A percentile compares a stretch with the other conserved stretches of the same genome.
These are phyloP conservation scores for Drosophila lacertosa DNA, from an alignment of 1,140 invertebrate species.

Conservation along the genomic window DNA sequence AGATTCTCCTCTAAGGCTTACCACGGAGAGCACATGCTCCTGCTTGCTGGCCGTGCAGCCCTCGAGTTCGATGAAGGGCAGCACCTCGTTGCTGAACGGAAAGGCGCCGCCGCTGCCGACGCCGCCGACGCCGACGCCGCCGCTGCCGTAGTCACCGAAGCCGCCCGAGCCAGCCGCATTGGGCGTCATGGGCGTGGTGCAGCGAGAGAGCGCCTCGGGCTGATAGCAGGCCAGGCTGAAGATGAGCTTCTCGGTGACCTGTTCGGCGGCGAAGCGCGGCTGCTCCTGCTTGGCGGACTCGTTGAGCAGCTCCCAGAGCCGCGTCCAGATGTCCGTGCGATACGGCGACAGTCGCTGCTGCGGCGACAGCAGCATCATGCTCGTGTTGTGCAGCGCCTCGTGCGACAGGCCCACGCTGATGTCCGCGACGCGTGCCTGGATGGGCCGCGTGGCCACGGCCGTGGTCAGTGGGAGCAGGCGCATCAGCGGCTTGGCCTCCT, in stretches of 20 bases:
- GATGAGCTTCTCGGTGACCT: constrained; percentile 90
- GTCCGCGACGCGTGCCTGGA: constrained; percentile 76
- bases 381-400: constrained; percentile 91
- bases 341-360: constrained; percentile 92
- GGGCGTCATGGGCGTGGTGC: constrained; percentile 92
- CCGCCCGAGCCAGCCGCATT: constrained; percentile 84
- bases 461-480: constrained; percentile 90
- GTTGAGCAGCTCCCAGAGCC: constrained; percentile 89
- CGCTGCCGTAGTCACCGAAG: constrained; percentile 84
- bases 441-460: constrained; percentile 77
- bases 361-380: constrained; percentile 92
- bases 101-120: constrained; percentile 75
- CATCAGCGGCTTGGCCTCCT: constrained; percentile 88
- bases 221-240: constrained; percentile 92
- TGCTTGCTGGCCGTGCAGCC: constrained; percentile 93
- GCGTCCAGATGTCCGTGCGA: constrained; percentile 91
- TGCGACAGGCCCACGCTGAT: constrained; percentile 84
- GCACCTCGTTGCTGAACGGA: constrained; percentile 85
- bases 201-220: constrained; percentile 92
- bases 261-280: constrained; percentile 87
- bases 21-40: constrained; percentile 93
- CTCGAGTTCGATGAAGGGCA: constrained; percentile 93
- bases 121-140: constrained; percentile 84
- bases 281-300: constrained; percentile 85
- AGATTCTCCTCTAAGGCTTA: constrained; percentile 77